phyloP scores from a whole-genome alignment of 2,888 invertebrate genomes.

The Ectemnius continuus region DNA sequence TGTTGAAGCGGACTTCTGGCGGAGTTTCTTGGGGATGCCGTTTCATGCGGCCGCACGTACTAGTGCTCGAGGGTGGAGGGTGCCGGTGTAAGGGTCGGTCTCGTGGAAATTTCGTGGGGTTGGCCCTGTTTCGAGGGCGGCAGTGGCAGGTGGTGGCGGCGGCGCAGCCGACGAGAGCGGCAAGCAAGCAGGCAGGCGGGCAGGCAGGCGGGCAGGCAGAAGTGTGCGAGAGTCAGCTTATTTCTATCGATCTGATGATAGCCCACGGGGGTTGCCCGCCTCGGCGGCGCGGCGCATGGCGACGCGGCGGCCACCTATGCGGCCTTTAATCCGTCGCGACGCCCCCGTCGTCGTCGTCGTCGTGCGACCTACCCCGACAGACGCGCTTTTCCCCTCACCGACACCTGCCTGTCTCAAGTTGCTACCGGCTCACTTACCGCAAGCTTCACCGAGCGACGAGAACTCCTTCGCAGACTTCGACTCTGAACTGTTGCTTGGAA shows the following conservation, averaged over 20 bases:
- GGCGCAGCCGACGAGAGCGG: constrained; percentile 6
- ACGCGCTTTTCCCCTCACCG: not conserved
- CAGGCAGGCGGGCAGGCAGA: constrained; percentile 44
- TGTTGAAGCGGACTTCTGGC: not conserved
- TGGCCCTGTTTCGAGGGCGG: constrained; percentile 34
- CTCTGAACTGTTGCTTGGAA: not conserved
- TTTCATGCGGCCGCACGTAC: constrained; percentile 29
- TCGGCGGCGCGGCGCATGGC: constrained; percentile 68
- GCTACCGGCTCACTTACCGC: too few species aligned
- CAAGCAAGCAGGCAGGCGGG: constrained; percentile 20
- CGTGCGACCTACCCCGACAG: constrained; percentile 3
- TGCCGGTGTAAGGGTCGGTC: not conserved
- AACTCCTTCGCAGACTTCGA: too few species aligned
- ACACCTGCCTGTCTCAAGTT: not conserved
- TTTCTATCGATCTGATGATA: constrained; percentile 72
- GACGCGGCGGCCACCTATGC: constrained; percentile 66
- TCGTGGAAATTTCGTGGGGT: constrained; percentile 25
- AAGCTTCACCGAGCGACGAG: too few species aligned
- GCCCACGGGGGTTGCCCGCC: constrained; percentile 51
- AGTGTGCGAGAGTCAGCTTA: constrained; percentile 65
- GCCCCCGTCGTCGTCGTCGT: constrained; percentile 62
- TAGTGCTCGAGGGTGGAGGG: not conserved
- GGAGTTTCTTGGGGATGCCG: constrained; percentile 6
- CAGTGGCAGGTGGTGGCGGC: constrained; percentile 12
- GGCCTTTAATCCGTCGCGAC: constrained; percentile 72